Evolutionary conservation across 2,113 vertebrate genomes (phyloP), one percentile per base, ranked within the genome.

Genomic region (Ailuropoda melanoleuca): DNA sequence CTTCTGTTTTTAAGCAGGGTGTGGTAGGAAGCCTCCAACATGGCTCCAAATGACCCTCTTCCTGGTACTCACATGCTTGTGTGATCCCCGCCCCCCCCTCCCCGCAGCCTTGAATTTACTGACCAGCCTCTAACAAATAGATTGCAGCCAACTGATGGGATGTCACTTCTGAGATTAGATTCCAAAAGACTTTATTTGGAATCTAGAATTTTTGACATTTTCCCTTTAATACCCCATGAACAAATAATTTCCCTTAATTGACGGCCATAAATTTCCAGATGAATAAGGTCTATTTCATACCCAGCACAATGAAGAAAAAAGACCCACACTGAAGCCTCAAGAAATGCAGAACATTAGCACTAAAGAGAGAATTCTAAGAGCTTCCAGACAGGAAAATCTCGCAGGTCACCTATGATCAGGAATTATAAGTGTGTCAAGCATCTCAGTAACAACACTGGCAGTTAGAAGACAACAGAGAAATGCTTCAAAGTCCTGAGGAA

Each of bases 201-300:
- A 91, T 82, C 39, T 82, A 89, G 66, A 81, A 23, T 77, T 84
- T 93, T 87, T 13, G 60, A 81, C 13, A 50, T 95, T 91, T 84
- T 60, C 56, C 5, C n/a, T 56, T 93, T 43, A 75, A 8, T 82
- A 91, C 12, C 6, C 29, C 13, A 78, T 34, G n/a, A 84, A n/a
- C 29, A 87, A 92, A 66, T 86, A 31, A 15, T 66, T 89, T 82
- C 7, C 8, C 50, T 93, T 86, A 48, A 70, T 53, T 50, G 6
- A 64, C 64, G 8, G 9, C 6, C 14, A 24, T 90, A 74, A 2
- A 15, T 90, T 92, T 77, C 10, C 26, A 95, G 55, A 88, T 53
- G 29, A 70, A 83, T 46, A 84, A 17, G 0, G 11, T 18, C 78
- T 23, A 55, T 23, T 62, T 46, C 8, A 34, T 56, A 8, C 13